These are phyloP conservation scores for Sinosuthora webbiana DNA, from an alignment of 2,113 vertebrate genomes.

Conservation along the genomic window DNA sequence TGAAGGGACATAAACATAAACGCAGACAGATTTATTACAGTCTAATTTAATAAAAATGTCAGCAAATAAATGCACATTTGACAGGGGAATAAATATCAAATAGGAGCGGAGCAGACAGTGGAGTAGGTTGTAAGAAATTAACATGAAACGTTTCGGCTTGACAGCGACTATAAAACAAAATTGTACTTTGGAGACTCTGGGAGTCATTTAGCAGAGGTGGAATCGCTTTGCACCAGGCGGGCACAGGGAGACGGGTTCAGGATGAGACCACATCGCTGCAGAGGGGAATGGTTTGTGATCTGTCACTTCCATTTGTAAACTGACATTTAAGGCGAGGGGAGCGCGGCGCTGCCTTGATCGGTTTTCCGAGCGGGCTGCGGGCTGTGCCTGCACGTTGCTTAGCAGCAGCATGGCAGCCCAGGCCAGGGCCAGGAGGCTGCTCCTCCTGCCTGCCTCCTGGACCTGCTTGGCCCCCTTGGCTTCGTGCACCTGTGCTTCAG, in stretches of 20 bases:
- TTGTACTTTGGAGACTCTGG: slow-evolving; percentile 57
- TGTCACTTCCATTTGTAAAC: slow-evolving; percentile 14
- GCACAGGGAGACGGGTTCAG: neutral
- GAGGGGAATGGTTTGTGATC: neutral
- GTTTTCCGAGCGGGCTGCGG: neutral
- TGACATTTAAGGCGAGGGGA: neutral
- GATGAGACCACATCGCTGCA: neutral
- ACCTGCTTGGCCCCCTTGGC: neutral
- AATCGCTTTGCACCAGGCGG: neutral
- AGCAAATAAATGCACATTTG: slow-evolving; percentile 69
- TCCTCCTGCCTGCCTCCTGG: neutral
- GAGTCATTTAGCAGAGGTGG: slow-evolving; percentile 57
- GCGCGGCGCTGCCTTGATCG: neutral
- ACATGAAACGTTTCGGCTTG: slow-evolving; percentile 67
- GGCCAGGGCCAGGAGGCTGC: neutral
- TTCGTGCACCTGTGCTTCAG: neutral
- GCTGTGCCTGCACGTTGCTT: neutral
- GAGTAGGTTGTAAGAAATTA: slow-evolving; percentile 73
- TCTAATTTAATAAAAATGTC: slow-evolving; percentile 74
- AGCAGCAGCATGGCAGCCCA: neutral
- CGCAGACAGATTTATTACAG: slow-evolving; percentile 56
- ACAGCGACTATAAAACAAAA: slow-evolving; percentile 71
- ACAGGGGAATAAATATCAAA: slow-evolving; percentile 72
- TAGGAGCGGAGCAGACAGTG: slow-evolving; percentile 43
- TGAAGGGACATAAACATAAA: slow-evolving; percentile 54